Base-by-base conservation (phyloP, 2,113 vertebrate genomes). In the Cochlearius cochlearius region DNA sequence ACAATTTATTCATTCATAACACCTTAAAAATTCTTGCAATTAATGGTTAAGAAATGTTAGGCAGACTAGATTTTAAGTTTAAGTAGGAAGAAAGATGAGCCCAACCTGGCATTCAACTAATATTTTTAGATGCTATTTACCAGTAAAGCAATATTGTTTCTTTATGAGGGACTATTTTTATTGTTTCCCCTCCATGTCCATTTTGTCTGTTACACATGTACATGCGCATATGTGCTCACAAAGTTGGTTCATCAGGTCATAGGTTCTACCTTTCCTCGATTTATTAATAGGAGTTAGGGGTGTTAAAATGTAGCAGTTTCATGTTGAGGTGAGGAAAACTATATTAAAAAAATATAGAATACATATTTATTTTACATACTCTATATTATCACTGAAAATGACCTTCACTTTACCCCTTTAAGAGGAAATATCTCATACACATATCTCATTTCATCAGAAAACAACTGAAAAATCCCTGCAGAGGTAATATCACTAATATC, bases 31-130 rank as follows among this genome's bases (percentile, higher is more conserved):
- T 94, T 92, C 47, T 86, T 83, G 27, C 14, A 53, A 56, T 47
- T 87, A 59, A 38, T 78, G 41, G 8, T 90, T 88, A 43, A 84
- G 23, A 91, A 74, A 77, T 74, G 58, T 64, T 84, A 85, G 16
- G 49, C 43, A 78, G 29, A 30, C 2, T 73, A 64, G 18, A 49
- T 41, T n/a, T 78, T 47, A 62, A 34, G 12, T 39, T 72, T 73
- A 72, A 76, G 39, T 15, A 71, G 5, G 25, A 69, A n/a, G 20
- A 84, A 86, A 55, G 22, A 29, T 6, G 59, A 73, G 50, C 9
- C 19, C 14, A 87, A 34, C 7, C 18, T 62, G 25, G 11, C 3
- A 50, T 34, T 39, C 4, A 39, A 21, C 10, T 67, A n/a, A 27
- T 72, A 62, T n/a, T 75, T 92, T 82, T 64, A 82, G 36, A 79